Evolutionary conservation across 2,113 vertebrate genomes (phyloP), one percentile per base, ranked within the genome.

Genomic region (Lanius ludovicianus): DNA sequence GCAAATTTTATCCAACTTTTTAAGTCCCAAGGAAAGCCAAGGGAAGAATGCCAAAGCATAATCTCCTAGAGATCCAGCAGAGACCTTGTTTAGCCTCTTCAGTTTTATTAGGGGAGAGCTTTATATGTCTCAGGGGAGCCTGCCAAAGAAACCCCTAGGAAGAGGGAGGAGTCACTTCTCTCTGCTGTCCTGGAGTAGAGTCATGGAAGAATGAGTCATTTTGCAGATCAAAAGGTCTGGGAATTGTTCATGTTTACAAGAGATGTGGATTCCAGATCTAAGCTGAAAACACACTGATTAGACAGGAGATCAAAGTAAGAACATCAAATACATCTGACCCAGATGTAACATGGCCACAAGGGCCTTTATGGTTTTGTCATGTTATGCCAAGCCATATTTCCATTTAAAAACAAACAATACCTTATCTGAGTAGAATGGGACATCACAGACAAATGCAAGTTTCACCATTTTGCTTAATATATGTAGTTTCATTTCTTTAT

Each of bases 271-370:
- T 92, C 79, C 84, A 95, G 93, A 87, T 95, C 92, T 96, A 95
- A 96, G 93, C 92, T 96, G 89, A 94, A 97, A 97, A 96, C 95
- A 88, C 77, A 91, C 80, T 90, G 96, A 97, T 97, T 96, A 94
- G 65, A 93, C 86, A 76, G 69, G 76, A 95, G 93, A 97, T 97
- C 95, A 97, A 97, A 97, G 96, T 20, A 81, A 90, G 76, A 97
- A 97, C 91, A 97, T 97, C 96, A 97, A 92, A 97, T 95, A 93
- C 85, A 95, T 96, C 93, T 97, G 95, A 93, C 95, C 92, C 81
- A 88, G 94, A 91, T 96, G 83, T 89, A 96, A 78, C 71, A 55
- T 50, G 83, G 52, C 88, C 86, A 94, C 87, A 74, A 95, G 63
- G 70, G 86, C 74, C 79, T 89, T 89, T 82, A 83, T 50, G 59